Evolutionary conservation across 2,113 vertebrate genomes (phyloP).

Genomic region (Fregata magnificens): DNA sequence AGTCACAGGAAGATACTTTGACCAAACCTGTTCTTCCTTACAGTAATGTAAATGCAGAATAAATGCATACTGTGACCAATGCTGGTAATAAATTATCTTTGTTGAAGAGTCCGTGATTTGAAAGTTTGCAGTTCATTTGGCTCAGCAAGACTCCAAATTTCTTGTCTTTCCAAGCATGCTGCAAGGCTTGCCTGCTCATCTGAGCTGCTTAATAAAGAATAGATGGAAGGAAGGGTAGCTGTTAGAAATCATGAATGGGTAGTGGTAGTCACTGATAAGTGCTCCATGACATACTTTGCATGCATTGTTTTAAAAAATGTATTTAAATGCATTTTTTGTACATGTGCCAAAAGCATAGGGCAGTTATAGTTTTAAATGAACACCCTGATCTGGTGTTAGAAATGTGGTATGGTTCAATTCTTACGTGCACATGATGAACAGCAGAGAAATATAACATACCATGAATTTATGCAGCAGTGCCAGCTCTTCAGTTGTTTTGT

Average conservation of each 20-base stretch:
- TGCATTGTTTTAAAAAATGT: background rate
- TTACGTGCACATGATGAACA: background rate
- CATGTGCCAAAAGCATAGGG: background rate
- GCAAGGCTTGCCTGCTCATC: background rate
- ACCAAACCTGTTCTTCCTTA: constrained; percentile 2
- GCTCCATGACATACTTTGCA: background rate
- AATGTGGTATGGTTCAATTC: background rate
- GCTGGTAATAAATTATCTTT: background rate
- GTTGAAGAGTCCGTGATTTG: background rate
- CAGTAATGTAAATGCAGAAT: background rate
- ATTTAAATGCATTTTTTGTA: background rate
- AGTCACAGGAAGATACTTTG: background rate
- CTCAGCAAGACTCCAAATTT: background rate
- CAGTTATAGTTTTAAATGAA: background rate
- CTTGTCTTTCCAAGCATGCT: background rate
- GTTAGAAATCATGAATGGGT: background rate
- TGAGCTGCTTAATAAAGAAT: background rate
- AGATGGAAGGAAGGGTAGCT: background rate
- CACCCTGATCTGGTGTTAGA: background rate
- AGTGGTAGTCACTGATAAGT: background rate
- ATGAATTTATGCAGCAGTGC: background rate
- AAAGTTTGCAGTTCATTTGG: background rate
- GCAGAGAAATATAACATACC: background rate
- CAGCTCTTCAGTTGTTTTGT: constrained; percentile 24
- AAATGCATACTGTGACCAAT: background rate